A percentile compares a stretch with the other conserved stretches of the same genome.
These are phyloP conservation scores for Aplocera efformata DNA, from an alignment of 2,888 invertebrate species.

Conservation along the genomic window DNA sequence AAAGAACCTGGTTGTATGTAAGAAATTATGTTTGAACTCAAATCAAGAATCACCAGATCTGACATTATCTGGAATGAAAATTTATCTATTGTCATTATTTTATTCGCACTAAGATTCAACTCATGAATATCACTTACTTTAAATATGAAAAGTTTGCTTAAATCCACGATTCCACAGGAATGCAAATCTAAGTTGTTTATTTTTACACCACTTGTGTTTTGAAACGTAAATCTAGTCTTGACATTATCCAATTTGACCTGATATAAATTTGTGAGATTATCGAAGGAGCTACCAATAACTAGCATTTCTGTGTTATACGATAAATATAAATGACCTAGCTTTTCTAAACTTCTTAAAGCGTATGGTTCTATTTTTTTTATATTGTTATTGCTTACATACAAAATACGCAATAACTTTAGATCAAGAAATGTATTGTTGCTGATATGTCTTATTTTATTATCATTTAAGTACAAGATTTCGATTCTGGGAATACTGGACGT, in stretches of 20 bases:
- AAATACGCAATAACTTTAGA: slow-evolving; percentile 16
- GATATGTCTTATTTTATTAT: slow-evolving; percentile 24
- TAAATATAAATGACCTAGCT: slow-evolving; percentile 22
- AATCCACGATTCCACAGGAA: slow-evolving; percentile 22
- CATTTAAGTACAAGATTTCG: slow-evolving; percentile 24
- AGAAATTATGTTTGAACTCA: slow-evolving; percentile 28
- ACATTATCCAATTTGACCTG: slow-evolving; percentile 20
- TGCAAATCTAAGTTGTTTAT: slow-evolving; percentile 21
- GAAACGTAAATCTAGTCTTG: slow-evolving; percentile 20
- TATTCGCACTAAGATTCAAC: slow-evolving; percentile 27
- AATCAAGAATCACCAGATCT: slow-evolving; percentile 22
- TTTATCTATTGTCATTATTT: slow-evolving; percentile 25
- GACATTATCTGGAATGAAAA: slow-evolving; percentile 26
- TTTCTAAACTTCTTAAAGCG: slow-evolving; percentile 12
- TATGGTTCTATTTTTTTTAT: slow-evolving; percentile 18
- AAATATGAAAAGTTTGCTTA: slow-evolving; percentile 18
- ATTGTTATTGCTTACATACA: slow-evolving; percentile 26
- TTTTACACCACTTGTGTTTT: slow-evolving; percentile 11
- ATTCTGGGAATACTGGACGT: slow-evolving; percentile 19
- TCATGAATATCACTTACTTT: slow-evolving; percentile 15
- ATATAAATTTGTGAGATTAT: slow-evolving; percentile 20
- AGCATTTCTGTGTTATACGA: slow-evolving; percentile 22
- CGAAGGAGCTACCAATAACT: slow-evolving; percentile 21
- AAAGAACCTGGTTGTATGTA: slow-evolving; percentile 32
- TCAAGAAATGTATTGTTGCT: slow-evolving; percentile 21